Evolutionary conservation across 2,888 invertebrate species (phyloP), one percentile per base, ranked within the genome.

Genomic region (Melangyna quadrimaculata): DNA sequence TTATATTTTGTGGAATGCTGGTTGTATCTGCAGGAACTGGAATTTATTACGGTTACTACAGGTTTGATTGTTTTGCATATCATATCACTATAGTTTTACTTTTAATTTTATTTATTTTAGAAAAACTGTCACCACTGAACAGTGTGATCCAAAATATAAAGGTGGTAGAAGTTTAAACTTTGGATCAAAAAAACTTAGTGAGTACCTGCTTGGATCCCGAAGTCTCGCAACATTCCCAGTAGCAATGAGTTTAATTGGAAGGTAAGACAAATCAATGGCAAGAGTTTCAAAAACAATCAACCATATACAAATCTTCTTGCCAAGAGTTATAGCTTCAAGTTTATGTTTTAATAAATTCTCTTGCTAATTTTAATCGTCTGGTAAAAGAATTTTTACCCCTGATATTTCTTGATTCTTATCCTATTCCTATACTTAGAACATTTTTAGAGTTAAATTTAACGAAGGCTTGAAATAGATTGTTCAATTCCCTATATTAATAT

Each of bases 171-270:
- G 83, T 37, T 80, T 89, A 57, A 89, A 91, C 82, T 92, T 92
- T 74, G 92, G 92, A 59, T 90, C 95, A 88, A 91, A 93, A 88
- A 93, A 94, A 90, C 91, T 96, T 91, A 93, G 93, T 88, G 96
- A 96, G 89, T 97, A 97, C 90, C 93, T 97, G 69, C 94, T 97
- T 83, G 97, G 96, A 37, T 96, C 95, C 77, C 94, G 94, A 89
- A 93, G 94, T 78, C 94, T 97, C 93, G 94, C 94, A 79, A 95
- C 95, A 0, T 95, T 97, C 90, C 97, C 97, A 0, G 96, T 97
- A 17, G 95, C 97, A 27, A 95, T 97, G 94, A 97, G 97, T 9
- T 93, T 97, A 40, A 94, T 97, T 89, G 97, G 97, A 73, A 96
- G 96, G 96, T 96, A 70, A 88, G 87, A 74, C 40, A 45, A 17